Evolutionary conservation across 2,888 invertebrate genomes (phyloP).

Genomic region (Tanypteryx hageni): DNA sequence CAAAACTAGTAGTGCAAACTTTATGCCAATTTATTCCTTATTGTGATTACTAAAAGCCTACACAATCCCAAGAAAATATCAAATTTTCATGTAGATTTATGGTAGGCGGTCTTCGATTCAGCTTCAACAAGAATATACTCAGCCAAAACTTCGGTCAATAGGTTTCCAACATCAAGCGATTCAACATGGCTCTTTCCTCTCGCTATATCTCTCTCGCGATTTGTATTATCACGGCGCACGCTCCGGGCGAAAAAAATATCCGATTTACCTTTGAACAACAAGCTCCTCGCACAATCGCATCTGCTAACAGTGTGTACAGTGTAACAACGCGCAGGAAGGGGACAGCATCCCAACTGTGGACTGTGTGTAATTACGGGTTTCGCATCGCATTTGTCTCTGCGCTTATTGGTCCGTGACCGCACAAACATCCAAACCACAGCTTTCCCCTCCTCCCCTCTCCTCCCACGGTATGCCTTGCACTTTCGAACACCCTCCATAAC

Average conservation of each 20-base stretch:
- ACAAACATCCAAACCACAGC: constrained; percentile 1
- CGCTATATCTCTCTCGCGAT: neutral
- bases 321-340: neutral
- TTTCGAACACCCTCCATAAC: neutral
- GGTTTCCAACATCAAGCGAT: neutral
- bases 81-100: too few species aligned
- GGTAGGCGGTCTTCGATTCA: too few species aligned
- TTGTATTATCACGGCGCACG: neutral
- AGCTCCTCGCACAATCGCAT: constrained; percentile 12
- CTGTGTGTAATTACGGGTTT: constrained; percentile 19
- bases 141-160: neutral
- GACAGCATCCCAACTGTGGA: neutral
- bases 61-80: too few species aligned
- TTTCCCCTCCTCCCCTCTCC: neutral
- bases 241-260: neutral
- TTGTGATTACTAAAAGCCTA: too few species aligned
- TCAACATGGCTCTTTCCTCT: too few species aligned
- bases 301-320: constrained; percentile 14
- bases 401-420: neutral
- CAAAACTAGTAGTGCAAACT: too few species aligned
- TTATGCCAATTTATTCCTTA: too few species aligned
- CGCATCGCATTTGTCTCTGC: constrained; percentile 23
- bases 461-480: neutral
- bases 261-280: constrained; percentile 35
- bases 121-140: neutral